Evolutionary conservation across 2,888 invertebrate species (phyloP).

Genomic region (Brachypalpus laphriformis): DNA sequence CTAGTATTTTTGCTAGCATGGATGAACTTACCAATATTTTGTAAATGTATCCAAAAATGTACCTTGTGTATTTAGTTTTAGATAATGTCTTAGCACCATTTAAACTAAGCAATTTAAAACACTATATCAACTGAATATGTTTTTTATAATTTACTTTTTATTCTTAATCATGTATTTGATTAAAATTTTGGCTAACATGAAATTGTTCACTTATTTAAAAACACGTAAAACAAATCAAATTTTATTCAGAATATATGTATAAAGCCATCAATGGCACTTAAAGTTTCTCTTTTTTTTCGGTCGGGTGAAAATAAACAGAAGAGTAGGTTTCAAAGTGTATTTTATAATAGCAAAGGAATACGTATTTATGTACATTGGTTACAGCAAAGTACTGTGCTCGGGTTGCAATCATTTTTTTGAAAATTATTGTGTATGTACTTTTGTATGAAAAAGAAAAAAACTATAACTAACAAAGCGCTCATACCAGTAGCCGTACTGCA

Average conservation of each 20-base stretch:
- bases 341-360: too few relatives aligned
- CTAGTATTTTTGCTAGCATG: constrained; percentile 24
- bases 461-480: too few relatives aligned
- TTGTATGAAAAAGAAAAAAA: too few relatives aligned
- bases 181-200: background rate
- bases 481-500: too few relatives aligned
- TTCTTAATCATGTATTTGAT: background rate
- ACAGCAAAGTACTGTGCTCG: too few relatives aligned
- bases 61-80: background rate
- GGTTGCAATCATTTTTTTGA: too few relatives aligned
- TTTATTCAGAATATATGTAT: background rate
- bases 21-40: background rate
- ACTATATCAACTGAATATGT: background rate
- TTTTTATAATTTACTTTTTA: background rate
- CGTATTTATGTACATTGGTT: too few relatives aligned
- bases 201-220: background rate
- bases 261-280: background rate
- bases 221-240: background rate
- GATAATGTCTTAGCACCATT: constrained; percentile 18
- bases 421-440: too few relatives aligned
- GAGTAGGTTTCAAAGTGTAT: too few relatives aligned
- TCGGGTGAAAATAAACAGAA: too few relatives aligned
- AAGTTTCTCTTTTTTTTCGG: too few relatives aligned
- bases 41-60: background rate
- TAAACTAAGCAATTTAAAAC: background rate